A percentile compares a stretch with the other conserved stretches of the same genome.
Evolutionary conservation across 2,113 vertebrate species (phyloP).

Genomic region (Tiliqua scincoides): DNA sequence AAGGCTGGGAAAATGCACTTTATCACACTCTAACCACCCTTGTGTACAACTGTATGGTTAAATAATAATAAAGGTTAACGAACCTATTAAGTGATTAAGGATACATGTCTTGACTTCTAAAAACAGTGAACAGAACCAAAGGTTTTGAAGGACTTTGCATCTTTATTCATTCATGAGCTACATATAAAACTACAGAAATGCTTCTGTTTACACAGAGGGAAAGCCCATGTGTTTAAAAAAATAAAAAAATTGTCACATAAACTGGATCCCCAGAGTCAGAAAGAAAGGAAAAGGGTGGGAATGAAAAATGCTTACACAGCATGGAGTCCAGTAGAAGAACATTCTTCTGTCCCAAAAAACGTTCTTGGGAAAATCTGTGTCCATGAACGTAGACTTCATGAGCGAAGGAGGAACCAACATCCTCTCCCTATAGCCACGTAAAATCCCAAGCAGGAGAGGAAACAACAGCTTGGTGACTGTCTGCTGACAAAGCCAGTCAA

Average conservation of each 20-base stretch:
- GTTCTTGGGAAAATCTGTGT: slow-evolving; percentile 50
- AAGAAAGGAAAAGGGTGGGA: not conserved
- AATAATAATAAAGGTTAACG: not conserved
- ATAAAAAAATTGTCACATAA: not conserved
- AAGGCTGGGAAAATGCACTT: not conserved
- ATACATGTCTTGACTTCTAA: not conserved
- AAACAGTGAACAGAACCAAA: not conserved
- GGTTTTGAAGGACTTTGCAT: not conserved
- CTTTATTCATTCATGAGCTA: not conserved
- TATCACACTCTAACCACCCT: not conserved
- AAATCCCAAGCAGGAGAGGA: slow-evolving; percentile 35
- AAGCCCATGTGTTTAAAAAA: slow-evolving; percentile 14
- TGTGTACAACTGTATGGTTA: not conserved
- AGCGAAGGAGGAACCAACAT: slow-evolving; percentile 51
- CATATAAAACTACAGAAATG: not conserved
- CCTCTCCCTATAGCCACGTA: slow-evolving; percentile 55
- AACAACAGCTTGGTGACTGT: not conserved
- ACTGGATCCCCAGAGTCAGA: not conserved
- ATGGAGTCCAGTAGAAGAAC: slow-evolving; percentile 55
- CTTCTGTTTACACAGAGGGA: not conserved
- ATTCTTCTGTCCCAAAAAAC: slow-evolving; percentile 50
- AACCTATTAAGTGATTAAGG: not conserved
- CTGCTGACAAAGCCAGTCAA: slow-evolving; percentile 12
- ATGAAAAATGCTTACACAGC: slow-evolving; percentile 67
- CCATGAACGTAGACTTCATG: slow-evolving; percentile 45